Percentiles rank a stretch among this genome's conserved stretches.
These are phyloP conservation scores for Drosophila rhopaloa DNA, from an alignment of 1,140 invertebrate species.

Conservation along the genomic window DNA sequence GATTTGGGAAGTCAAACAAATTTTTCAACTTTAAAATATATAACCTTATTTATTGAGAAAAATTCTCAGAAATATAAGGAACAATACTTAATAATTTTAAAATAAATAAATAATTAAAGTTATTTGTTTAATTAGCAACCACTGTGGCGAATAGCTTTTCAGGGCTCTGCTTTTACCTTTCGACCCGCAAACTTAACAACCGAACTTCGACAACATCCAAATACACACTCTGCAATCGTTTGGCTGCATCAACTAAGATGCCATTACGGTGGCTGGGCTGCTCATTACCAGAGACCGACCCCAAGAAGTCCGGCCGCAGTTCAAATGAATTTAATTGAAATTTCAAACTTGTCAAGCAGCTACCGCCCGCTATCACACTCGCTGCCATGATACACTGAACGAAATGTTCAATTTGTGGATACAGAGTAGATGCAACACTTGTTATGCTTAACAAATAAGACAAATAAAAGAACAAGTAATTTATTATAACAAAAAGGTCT, in stretches of 20 bases:
- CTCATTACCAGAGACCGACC: constrained; percentile 48
- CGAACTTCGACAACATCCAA: constrained; percentile 17
- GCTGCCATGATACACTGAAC: neutral
- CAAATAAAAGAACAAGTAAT: too few relatives aligned
- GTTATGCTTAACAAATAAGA: too few relatives aligned
- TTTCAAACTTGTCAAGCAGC: constrained; percentile 81
- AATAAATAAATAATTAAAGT: too few relatives aligned
- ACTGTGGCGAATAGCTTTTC: constrained; percentile 16
- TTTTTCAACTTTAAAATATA: too few relatives aligned
- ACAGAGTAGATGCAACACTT: neutral
- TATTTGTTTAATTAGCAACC: neutral
- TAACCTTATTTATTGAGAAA: too few relatives aligned
- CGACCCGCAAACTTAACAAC: constrained; percentile 16
- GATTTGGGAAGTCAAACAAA: too few relatives aligned
- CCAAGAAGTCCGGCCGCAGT: constrained; percentile 67
- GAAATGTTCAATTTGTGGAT: too few relatives aligned
- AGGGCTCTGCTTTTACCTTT: constrained; percentile 19
- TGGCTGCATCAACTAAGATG: constrained; percentile 48
- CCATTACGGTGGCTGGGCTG: constrained; percentile 30
- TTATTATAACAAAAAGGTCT: too few relatives aligned
- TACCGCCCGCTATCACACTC: constrained; percentile 7
- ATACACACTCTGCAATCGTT: constrained; percentile 14
- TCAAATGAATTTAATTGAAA: constrained; percentile 83
- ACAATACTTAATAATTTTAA: too few relatives aligned
- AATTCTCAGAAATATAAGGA: too few relatives aligned